Base-by-base conservation (phyloP, 2,113 vertebrate genomes). In the Perccottus glenii region DNA sequence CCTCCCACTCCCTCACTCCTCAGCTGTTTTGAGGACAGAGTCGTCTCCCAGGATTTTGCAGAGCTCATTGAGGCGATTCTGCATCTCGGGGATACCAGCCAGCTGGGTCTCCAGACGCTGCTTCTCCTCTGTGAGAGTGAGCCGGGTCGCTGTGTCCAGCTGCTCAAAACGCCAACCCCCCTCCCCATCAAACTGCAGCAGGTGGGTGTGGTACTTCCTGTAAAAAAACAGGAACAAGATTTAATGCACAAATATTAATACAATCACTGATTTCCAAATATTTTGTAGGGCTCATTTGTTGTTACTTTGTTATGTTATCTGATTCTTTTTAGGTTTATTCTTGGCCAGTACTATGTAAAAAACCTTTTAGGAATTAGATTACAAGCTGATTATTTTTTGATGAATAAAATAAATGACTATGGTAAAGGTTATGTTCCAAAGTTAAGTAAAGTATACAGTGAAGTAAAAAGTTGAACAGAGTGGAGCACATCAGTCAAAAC, bases 161-260 rank as follows among this genome's bases (percentile, higher is more conserved):
- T 97, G 94, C 91, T 99, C 96, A 9, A 99, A 99, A 47, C 94
- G 94, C 96, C 98, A 99, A 64, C 96, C 95, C 0, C 97, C 98
- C 93, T 98, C 96, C 1, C 98, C 98, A 0, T 99, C 97, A 70
- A 99, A 99, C 90, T 99, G 98, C 83, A 99, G 93, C 90, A 99
- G 90, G 89, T 99, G 96, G 63, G 93, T 99, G 86, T 99, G 98
- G 91, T 97, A 99, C 90, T 98, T 99, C 98, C 98, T 99, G 90
- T 5, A 43, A 9, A 16, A 9, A n/a, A 36, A 38, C 6, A 7
- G 33, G 33, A 27, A 27, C 19, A 4, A 11, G 14, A 11, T 56
- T 55, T 10, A 15, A 60, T 55, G 33, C 4, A 11, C 1, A 10
- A 40, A 11, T 19, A 47, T 55, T 14, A 15, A 53, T 35, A 35